Evolutionary conservation across 2,888 invertebrate genomes (phyloP), one percentile per base, ranked within the genome.

Genomic region (Chrysolina haemoptera): DNA sequence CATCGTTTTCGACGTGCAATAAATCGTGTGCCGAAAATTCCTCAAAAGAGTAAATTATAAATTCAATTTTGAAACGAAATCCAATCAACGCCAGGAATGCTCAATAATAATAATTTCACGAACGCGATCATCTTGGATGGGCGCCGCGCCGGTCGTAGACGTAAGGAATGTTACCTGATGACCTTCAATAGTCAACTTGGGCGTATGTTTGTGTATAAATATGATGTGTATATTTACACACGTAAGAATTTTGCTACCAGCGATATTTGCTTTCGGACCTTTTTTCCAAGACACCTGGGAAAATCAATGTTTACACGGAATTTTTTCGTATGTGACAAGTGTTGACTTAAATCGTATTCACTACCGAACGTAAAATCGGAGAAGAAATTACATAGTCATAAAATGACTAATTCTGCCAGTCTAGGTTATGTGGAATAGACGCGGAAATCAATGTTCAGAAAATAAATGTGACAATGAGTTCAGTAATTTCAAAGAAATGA

Each of bases 141-240:
- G 84, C 84, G 83, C 84, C 84, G 84, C 84, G 83, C 84, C 84
- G 78, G 78, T 78, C 78, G 78, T 81, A 75, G 75, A 68, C 76
- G 74, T 69, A 67, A 79, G 82, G 85, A 85, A 85, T 85, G 85
- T 82, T 75, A 76, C 77, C 78, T 78, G 84, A 81, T 83, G 84
- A 82, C 85, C 85, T 85, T 85, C 84, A 78, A 77, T 77, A 66
- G 73, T 77, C 75, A 72, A 76, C 72, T 69, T 76, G 76, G 78
- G 78, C 76, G 77, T 77, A 78, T 71, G 69, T 74, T 78, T 76
- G 75, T 75, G 75, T 74, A 78, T 70, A 72, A 70, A 76, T 75
- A 76, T 76, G 69, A 64, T 68, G 70, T 64, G 70, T 72, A 43
- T 74, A 72, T 74, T 76, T 77, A 75, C 71, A 77, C 77, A 71